Conservation (phyloP, 2,888 invertebrate genomes). For the Lathronympha strigana region DNA sequence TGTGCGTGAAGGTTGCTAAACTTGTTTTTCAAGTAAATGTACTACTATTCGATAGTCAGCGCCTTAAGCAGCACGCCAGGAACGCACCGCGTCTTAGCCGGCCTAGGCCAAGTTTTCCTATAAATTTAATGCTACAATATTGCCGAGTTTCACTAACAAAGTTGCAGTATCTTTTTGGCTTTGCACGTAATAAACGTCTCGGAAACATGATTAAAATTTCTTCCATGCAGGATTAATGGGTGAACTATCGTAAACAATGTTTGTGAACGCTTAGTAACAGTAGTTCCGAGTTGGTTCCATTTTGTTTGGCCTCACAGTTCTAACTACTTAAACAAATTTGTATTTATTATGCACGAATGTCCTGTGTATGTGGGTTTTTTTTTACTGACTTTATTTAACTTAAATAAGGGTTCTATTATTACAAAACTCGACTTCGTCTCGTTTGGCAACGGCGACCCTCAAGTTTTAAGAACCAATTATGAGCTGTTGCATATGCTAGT, state of each 20-base stretch:
- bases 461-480: too few relatives aligned
- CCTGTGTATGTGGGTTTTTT: too few relatives aligned
- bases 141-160: constrained; percentile 48
- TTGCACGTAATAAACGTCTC: constrained; percentile 44
- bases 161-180: constrained; percentile 47
- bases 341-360: too few relatives aligned
- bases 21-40: background rate
- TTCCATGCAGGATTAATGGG: constrained; percentile 21
- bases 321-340: too few relatives aligned
- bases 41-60: background rate
- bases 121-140: constrained; percentile 62
- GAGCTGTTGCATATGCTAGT: too few relatives aligned
- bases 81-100: constrained; percentile 46
- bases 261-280: background rate
- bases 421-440: too few relatives aligned
- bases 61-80: constrained; percentile 6
- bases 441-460: too few relatives aligned
- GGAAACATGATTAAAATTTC: constrained; percentile 33
- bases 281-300: constrained; percentile 8
- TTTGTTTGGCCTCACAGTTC: background rate
- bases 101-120: constrained; percentile 57
- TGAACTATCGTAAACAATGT: constrained; percentile 22
- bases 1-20: too few relatives aligned
- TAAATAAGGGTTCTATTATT: too few relatives aligned
- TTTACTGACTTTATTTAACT: too few relatives aligned